phyloP scores from a whole-genome alignment of 2,797 vertebrate genomes.

The Pelochelys cantorii region DNA sequence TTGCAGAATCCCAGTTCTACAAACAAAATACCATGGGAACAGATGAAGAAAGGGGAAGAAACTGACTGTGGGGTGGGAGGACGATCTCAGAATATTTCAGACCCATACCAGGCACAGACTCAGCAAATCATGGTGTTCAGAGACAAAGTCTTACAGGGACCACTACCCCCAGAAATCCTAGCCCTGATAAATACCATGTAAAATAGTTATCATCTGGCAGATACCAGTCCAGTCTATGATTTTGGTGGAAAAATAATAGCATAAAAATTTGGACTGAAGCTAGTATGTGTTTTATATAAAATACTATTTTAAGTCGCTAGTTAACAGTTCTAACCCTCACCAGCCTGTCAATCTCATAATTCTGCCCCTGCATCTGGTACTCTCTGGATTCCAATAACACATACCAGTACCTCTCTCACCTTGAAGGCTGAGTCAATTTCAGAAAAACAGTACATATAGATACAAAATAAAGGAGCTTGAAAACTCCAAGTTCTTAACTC shows the following conservation, averaged over 20 bases:
- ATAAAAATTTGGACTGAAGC: background rate
- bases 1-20: background rate
- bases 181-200: background rate
- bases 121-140: background rate
- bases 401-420: background rate
- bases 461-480: background rate
- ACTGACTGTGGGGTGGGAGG: background rate
- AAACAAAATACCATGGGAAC: background rate
- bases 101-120: background rate
- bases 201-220: conserved; percentile 22
- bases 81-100: background rate
- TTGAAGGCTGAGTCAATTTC: no score
- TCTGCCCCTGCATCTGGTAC: background rate
- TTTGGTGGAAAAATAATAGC: background rate
- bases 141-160: background rate
- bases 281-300: background rate
- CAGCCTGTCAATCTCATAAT: background rate
- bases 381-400: background rate
- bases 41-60: conserved; percentile 1
- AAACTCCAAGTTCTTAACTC: background rate
- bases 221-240: background rate
- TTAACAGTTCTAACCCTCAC: background rate
- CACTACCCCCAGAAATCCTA: background rate
- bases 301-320: background rate
- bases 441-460: background rate